Base-by-base conservation (phyloP, 2,888 invertebrate species). In the Eudasyphora cyanicolor region DNA sequence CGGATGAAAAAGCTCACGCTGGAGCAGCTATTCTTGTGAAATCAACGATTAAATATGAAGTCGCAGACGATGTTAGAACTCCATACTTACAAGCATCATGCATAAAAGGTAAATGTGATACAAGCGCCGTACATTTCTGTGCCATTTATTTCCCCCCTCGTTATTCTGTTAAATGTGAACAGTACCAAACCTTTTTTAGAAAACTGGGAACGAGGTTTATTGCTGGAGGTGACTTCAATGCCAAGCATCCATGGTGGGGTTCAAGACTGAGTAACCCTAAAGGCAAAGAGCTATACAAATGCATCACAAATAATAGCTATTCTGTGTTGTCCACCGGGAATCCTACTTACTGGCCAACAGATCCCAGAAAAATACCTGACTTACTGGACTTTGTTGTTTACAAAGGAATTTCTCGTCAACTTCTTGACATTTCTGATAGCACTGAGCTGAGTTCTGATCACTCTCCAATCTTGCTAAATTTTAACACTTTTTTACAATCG, bases 291-390 rank as follows among this genome's bases (percentile, higher is more conserved):
- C 60, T 85, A 5, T 71, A 49, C n/a, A 80, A 71, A 32, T 79
- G 80, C 24, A n/a, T 85, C 14, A 21, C 29, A 24, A 51, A 82
- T 2, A 69, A 75, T 1, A 82, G 77, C 12, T 60, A 42, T 27
- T 62, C 38, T 2, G 54, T 62, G 32, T 14, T 82, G 4, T 85
- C 79, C 8, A 54, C 85, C 1, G 85, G 82, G 1, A 76, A 42
- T 2, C 85, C 84, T 10, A 85, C 85, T n/a, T 82, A 85, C 35
- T 80, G 85, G 82, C 83, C 79, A 1, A n/a, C 73, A 14, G 42
- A 75, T 29, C 57, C 45, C 1, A 1, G 1, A 14, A 27, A 60
- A 27, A 3, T 60, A 10, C 60, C 60, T 3, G 60, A 60, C 29
- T n/a, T 60, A 2, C n/a, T 60, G 29, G 60, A 60, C n/a, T 60